These are phyloP conservation scores for Synergus umbraculus DNA, from an alignment of 2,888 invertebrate species.

Conservation along the genomic window DNA sequence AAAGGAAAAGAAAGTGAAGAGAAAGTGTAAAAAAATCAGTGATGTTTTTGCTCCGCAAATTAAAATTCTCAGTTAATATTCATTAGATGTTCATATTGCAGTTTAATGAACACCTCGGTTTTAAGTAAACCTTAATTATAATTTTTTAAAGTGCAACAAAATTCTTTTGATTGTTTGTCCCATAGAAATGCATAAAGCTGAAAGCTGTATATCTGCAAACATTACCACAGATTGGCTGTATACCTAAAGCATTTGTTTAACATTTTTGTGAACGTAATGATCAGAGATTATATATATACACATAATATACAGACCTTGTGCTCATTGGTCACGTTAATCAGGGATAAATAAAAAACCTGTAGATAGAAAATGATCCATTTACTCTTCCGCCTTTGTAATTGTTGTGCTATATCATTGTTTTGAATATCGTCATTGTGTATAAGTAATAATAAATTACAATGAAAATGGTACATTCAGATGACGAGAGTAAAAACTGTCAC, in stretches of 20 bases:
- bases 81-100: not conserved
- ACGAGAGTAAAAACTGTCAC: not conserved
- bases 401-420: not conserved
- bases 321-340: not conserved
- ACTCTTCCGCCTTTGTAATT: not conserved
- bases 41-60: not conserved
- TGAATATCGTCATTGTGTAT: not conserved
- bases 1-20: not conserved
- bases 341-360: not conserved
- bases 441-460: not conserved
- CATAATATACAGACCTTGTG: not conserved
- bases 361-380: not conserved
- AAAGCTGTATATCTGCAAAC: too few species aligned
- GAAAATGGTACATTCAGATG: not conserved
- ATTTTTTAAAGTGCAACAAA: not conserved
- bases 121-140: not conserved
- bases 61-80: not conserved
- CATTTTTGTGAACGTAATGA: not conserved
- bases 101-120: not conserved
- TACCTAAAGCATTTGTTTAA: not conserved
- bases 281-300: not conserved
- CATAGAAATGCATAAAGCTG: too few species aligned
- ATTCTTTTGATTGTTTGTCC: not conserved
- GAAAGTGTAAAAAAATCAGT: not conserved
- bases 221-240: too few species aligned